Evolutionary conservation across 2,113 vertebrate genomes (phyloP), one percentile per base, ranked within the genome.

Genomic region (Caranx melampygus): DNA sequence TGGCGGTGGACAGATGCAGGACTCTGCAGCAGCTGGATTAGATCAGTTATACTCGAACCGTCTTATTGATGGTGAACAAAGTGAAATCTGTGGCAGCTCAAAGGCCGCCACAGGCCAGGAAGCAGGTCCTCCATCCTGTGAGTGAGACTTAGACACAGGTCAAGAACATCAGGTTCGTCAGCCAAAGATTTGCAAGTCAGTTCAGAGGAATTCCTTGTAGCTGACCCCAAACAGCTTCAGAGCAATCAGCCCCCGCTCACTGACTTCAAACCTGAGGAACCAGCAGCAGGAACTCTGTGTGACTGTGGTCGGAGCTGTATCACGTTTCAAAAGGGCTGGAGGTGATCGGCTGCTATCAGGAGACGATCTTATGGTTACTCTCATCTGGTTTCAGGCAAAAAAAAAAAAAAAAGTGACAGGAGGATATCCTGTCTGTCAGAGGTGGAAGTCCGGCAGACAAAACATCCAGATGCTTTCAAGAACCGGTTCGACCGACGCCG

Each of bases 361-460:
- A 66, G 64, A 49, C 21, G 14, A 54, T 81, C 86, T 77, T 12
- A 81, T 26, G 55, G 77, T 75, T 45, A 3, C 54, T 16, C 55
- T 72, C 6, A 7, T 79, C 73, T 89, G 71, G 72, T 86, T 77
- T 72, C 61, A 57, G 75, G 34, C 18, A 26, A 62, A 77, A 84
- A 26, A 26, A 26, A 26, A 26, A 26, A 26, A 26, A 26, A 26
- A 26, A 20, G 68, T 83, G 79, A 78, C 82, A 40, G 63, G 57
- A 79, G 86, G 80, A 92, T 51, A 44, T 88, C 91, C 89, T 26
- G 80, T 82, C 87, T 64, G 87, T 72, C 83, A 72, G 71, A 13
- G 9, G 47, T 40, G 54, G 81, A 86, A 79, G 82, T 69, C 57
- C 33, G 0, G 3, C 65, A 83, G 79, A 79, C 72, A 40, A 69